phyloP scores from a whole-genome alignment of 2,113 vertebrate species.

The Puntigrus tetrazona region DNA sequence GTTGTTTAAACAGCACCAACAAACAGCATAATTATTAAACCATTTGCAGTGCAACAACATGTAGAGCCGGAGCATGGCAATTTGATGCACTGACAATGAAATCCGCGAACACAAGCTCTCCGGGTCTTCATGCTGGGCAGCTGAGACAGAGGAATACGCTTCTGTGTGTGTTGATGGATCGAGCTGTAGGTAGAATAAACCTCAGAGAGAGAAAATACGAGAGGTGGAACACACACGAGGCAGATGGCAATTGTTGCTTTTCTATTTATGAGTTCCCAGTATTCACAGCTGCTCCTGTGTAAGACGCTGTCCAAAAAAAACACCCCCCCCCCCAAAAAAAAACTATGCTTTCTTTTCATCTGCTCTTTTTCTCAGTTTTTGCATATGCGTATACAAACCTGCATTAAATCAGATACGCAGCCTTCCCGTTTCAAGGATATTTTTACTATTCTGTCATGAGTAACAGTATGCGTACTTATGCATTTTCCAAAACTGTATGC shows the following conservation, averaged over 20 bases:
- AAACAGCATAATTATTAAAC: not conserved
- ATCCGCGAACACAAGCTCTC: not conserved
- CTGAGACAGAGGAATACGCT: not conserved
- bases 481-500: not conserved
- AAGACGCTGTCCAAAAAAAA: not conserved
- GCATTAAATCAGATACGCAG: not conserved
- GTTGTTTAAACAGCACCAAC: not conserved
- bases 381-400: not conserved
- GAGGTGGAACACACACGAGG: constrained; percentile 4
- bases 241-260: not conserved
- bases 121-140: not conserved
- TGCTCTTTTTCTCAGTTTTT: not conserved
- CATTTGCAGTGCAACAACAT: not conserved
- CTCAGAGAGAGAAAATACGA: not conserved
- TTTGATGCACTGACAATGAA: not conserved
- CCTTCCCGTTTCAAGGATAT: not conserved
- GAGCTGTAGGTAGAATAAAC: not conserved
- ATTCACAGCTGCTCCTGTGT: constrained; percentile 19
- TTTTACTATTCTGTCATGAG: not conserved
- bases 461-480: not conserved
- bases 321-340: too few species aligned
- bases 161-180: not conserved
- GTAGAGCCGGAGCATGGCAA: not conserved
- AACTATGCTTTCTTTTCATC: not conserved
- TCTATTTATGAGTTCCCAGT: constrained; percentile 13